Evolutionary conservation across 2,113 vertebrate genomes (phyloP), one percentile per base, ranked within the genome.

Genomic region (Lagopus leucura): DNA sequence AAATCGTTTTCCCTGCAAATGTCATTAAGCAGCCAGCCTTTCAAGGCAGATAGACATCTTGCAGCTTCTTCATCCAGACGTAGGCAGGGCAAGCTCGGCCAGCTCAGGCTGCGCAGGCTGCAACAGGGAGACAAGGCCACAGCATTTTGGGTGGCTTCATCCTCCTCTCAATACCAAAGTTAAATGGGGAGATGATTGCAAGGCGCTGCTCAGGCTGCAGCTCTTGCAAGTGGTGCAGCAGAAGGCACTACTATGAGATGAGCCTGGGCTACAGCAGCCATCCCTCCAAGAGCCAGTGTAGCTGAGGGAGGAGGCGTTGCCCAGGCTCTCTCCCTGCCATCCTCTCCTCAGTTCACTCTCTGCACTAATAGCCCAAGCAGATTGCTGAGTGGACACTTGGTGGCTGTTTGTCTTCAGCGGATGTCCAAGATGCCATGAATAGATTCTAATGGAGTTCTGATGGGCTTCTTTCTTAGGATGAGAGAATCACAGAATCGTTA

Each of bases 331-430:
- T 84, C 48, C 43, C 16, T 2, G 20, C 47, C 78, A 8, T 8
- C 24, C 8, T 2, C 34, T 66, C 7, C 47, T 13, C 0, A 0
- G 3, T 64, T 38, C 58, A 7, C 20, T 10, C 52, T 70, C 54
- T 40, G 36, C 52, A 82, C n/a, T 8, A 67, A 27, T 1, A 2
- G 4, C 25, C 36, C 3, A 3, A 67, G 11, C 19, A 60, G 16
- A 50, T 54, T 15, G 27, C 38, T 28, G 25, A 40, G 61, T 40
- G 36, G 38, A 40, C 38, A 12, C 16, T 40, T 36, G 30, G 55
- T 57, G 55, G 11, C 16, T 13, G 15, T 19, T 12, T 17, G 36
- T 28, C 61, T 64, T 64, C 25, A 8, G 25, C 40, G 38, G 38
- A 28, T 27, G 25, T 27, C 36, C 25, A 64, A 64, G 38, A 38